Percentiles rank a stretch among this genome's conserved stretches.
phyloP scores from a whole-genome alignment of 2,797 vertebrate genomes.

The Otolemur crassicaudatus region DNA sequence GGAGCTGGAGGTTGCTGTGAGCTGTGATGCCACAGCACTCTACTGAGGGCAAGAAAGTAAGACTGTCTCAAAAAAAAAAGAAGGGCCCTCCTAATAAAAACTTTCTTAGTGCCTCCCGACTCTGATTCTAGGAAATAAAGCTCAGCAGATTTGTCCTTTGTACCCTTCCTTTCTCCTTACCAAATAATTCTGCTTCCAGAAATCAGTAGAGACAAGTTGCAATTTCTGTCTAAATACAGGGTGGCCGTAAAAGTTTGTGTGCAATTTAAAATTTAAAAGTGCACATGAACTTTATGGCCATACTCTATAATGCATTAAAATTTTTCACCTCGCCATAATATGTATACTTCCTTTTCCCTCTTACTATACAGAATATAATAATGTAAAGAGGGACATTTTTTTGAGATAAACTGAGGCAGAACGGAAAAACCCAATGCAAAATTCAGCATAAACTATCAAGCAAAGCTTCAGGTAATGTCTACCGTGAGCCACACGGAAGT shows the following conservation, averaged over 20 bases:
- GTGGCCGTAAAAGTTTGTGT: no score
- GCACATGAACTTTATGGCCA: no score
- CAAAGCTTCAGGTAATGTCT: neutral
- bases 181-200: conserved; percentile 37
- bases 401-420: neutral
- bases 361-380: neutral
- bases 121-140: conserved; percentile 18
- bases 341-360: neutral
- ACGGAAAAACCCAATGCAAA: neutral
- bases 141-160: neutral
- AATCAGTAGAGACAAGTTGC: neutral
- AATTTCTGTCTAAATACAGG: neutral
- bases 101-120: neutral
- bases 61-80: neutral
- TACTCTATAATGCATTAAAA: neutral
- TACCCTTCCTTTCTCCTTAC: neutral
- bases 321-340: neutral
- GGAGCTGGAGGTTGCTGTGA: no score
- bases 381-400: neutral
- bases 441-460: neutral
- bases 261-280: no score
- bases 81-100: neutral
- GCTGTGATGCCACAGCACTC: no score
- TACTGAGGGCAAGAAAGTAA: no score
- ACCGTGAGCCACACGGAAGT: accelerated